A percentile compares a stretch with the other conserved stretches of the same genome.
phyloP scores from a whole-genome alignment of 2,888 invertebrate species.

The Stratiomys singularior region DNA sequence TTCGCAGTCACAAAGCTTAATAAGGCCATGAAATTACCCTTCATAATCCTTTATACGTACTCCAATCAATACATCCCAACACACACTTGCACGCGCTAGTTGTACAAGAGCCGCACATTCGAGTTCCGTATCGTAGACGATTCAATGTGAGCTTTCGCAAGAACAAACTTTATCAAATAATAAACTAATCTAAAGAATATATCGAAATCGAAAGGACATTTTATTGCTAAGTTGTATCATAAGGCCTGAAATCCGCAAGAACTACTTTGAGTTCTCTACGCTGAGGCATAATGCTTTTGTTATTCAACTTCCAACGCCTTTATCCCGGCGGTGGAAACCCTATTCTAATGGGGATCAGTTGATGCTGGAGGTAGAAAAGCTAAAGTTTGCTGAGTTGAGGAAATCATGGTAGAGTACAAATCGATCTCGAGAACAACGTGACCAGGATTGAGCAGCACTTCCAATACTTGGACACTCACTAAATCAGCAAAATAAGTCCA shows the following conservation, averaged over 20 bases:
- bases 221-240: conserved; percentile 29
- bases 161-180: conserved; percentile 37
- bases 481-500: conserved; percentile 36
- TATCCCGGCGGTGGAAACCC: background rate
- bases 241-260: conserved; percentile 11
- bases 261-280: background rate
- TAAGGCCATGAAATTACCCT: background rate
- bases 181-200: conserved; percentile 3
- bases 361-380: background rate
- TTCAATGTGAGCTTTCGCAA: background rate
- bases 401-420: background rate
- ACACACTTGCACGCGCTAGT: background rate
- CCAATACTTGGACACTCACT: background rate
- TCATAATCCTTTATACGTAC: background rate
- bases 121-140: background rate
- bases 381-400: background rate
- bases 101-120: background rate
- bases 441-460: conserved; percentile 31
- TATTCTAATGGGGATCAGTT: background rate
- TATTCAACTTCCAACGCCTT: background rate
- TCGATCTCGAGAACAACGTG: conserved; percentile 21
- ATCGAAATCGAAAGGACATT: conserved; percentile 28
- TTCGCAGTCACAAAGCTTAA: background rate
- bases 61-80: background rate
- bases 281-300: conserved; percentile 11